Base-by-base conservation (phyloP, 2,797 vertebrate species). In the Moxostoma hubbsi region DNA sequence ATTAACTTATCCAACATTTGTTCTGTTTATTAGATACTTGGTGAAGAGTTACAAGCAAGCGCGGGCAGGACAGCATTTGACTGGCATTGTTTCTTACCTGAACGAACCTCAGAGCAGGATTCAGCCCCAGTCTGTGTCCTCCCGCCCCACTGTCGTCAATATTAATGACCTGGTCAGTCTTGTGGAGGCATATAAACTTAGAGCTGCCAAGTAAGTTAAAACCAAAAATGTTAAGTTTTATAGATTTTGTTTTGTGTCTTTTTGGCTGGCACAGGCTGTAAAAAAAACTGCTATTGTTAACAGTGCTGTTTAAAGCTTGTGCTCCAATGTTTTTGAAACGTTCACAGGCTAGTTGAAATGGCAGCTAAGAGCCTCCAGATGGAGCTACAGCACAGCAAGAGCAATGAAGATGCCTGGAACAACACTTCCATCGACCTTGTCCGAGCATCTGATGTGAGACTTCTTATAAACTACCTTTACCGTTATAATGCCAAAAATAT, bases 351-450 rank as follows among this genome's bases (percentile, higher is more conserved):
- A 51, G 96, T 99, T 12, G 96, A 96, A 75, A 84, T 93, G 77
- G 97, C 98, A 81, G 96, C 95, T 0, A 96, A 93, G 87, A 97
- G 93, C 85, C 93, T 98, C 77, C 94, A 98, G 85, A 76, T 92
- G 69, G 96, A 98, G 87, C 77, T 96, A 80, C 95, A 92, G 80
- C 91, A 68, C 83, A 92, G 94, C 45, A 95, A 86, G 84, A 95
- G 90, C 85, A 96, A 94, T 78, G 97, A 98, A 77, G 95, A 97
- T 0, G 97, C 98, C 0, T 99, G 98, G 98, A 99, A 99, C 91
- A 93, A 91, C 84, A 97, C 95, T 7, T 93, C 97, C 0, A 93
- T 99, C 13, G 97, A 98, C 81, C 93, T 99, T 36, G 96, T 99
- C 84, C 91, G 94, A 87, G 97, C 98, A 12, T 96, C 96, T 10